A percentile compares a stretch with the other conserved stretches of the same genome.
phyloP scores from a whole-genome alignment of 2,888 invertebrate species.

The Eupeodes latifasciatus region DNA sequence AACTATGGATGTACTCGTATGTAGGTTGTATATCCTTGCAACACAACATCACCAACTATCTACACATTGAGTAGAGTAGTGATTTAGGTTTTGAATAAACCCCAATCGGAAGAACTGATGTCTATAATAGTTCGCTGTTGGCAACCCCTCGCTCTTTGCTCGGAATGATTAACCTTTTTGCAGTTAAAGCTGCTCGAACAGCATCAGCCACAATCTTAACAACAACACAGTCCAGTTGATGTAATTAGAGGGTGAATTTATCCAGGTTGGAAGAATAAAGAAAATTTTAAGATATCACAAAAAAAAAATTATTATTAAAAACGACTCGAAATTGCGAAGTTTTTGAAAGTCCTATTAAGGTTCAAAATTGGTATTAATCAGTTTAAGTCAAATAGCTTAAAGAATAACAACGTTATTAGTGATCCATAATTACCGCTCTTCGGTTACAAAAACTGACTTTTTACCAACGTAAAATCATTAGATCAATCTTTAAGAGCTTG shows the following conservation, averaged over 20 bases:
- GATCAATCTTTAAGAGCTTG: too few species aligned
- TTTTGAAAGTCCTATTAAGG: too few species aligned
- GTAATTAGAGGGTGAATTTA: constrained; percentile 1
- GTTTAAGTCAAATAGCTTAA: too few species aligned
- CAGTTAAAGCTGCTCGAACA: constrained; percentile 38
- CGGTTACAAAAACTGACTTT: too few species aligned
- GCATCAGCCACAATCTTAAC: constrained; percentile 47
- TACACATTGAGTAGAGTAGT: constrained; percentile 23
- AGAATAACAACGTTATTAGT: too few species aligned
- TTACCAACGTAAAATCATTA: too few species aligned
- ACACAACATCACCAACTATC: constrained; percentile 18
- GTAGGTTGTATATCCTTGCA: background rate
- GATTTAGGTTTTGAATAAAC: constrained; percentile 51
- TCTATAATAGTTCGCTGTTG: constrained; percentile 16
- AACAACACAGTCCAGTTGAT: background rate
- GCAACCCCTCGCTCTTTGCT: constrained; percentile 45
- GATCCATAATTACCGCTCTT: too few species aligned
- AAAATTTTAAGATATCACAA: too few species aligned
- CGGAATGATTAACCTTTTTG: constrained; percentile 72
- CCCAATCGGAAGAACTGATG: constrained; percentile 60
- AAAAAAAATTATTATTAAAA: too few species aligned
- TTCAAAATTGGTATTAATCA: too few species aligned
- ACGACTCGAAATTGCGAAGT: too few species aligned
- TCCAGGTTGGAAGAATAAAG: background rate
- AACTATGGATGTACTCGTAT: background rate